Conservation (phyloP, 1,140 invertebrate species). For the Geopemphigus sp. region DNA sequence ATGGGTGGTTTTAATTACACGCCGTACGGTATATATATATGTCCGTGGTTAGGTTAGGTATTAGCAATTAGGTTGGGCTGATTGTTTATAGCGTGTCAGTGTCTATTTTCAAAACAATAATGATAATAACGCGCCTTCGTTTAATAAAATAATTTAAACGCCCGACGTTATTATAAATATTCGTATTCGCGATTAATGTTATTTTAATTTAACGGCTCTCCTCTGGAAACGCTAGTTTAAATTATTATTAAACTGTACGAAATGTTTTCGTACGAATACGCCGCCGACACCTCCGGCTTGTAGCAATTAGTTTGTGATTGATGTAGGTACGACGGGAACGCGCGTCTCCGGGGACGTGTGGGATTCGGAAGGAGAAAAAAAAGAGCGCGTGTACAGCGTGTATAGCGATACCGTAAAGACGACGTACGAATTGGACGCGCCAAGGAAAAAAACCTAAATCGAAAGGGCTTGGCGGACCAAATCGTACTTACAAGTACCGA, state of each 20-base stretch:
- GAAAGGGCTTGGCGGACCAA: slow-evolving; percentile 18
- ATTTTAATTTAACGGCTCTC: slow-evolving; percentile 7
- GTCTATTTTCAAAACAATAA: not conserved
- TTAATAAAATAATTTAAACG: slow-evolving; percentile 20
- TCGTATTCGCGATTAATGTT: not conserved
- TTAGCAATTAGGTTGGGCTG: not conserved
- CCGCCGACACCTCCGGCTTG: not conserved
- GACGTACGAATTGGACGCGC: not conserved
- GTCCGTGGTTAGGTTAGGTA: no score
- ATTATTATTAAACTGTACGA: not conserved
- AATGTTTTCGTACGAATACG: not conserved
- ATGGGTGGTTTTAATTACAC: slow-evolving; percentile 7
- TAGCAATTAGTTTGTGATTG: slow-evolving; percentile 28
- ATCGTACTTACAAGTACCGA: not conserved
- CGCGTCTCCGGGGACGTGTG: not conserved
- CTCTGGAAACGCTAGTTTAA: slow-evolving; percentile 3
- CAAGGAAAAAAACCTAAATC: not conserved
- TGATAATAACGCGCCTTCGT: not conserved
- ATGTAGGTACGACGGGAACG: slow-evolving; percentile 15
- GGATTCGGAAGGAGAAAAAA: slow-evolving; percentile 27
- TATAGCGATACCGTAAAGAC: slow-evolving; percentile 6
- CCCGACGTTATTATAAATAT: not conserved
- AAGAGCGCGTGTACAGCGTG: not conserved
- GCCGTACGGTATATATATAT: not conserved
- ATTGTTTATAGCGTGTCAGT: not conserved